Percentiles rank a stretch among this genome's conserved stretches.
Evolutionary conservation across 2,888 invertebrate species (phyloP).

Genomic region (Lasioglossum figueresi): DNA sequence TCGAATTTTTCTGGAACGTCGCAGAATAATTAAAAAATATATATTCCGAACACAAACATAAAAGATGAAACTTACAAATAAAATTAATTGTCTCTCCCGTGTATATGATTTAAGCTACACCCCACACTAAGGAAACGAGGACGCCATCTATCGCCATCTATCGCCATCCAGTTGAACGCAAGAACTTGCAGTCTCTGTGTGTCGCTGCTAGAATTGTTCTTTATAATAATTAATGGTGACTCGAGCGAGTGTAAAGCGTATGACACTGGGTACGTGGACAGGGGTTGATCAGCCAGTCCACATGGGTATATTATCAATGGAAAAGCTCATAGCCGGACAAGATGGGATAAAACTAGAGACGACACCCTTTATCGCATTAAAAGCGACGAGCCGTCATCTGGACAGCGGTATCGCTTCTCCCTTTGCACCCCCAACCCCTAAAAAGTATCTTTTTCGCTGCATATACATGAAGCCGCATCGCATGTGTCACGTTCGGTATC

Average conservation of each 20-base stretch:
- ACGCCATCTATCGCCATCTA: background rate
- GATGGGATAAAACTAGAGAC: conserved; percentile 45
- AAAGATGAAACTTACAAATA: background rate
- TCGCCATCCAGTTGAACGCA: background rate
- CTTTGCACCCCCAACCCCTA: conserved; percentile 22
- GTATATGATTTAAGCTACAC: too few species aligned
- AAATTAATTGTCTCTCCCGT: background rate
- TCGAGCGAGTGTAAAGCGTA: background rate
- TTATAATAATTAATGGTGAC: background rate
- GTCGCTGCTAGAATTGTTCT: background rate
- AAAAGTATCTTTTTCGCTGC: conserved; percentile 26
- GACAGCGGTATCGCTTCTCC: conserved; percentile 49
- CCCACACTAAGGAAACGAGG: background rate
- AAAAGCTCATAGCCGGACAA: conserved; percentile 39
- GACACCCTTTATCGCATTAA: conserved; percentile 70
- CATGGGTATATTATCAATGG: conserved; percentile 22
- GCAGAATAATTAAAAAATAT: background rate
- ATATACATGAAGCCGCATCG: background rate
- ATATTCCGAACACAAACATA: background rate
- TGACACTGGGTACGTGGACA: background rate
- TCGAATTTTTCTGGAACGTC: background rate
- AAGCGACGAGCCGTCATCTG: conserved; percentile 61
- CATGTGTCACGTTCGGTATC: background rate
- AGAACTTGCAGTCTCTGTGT: background rate
- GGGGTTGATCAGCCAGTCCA: conserved; percentile 8